Conservation (phyloP, 2,888 invertebrate species). For the Orgyia antiqua region DNA sequence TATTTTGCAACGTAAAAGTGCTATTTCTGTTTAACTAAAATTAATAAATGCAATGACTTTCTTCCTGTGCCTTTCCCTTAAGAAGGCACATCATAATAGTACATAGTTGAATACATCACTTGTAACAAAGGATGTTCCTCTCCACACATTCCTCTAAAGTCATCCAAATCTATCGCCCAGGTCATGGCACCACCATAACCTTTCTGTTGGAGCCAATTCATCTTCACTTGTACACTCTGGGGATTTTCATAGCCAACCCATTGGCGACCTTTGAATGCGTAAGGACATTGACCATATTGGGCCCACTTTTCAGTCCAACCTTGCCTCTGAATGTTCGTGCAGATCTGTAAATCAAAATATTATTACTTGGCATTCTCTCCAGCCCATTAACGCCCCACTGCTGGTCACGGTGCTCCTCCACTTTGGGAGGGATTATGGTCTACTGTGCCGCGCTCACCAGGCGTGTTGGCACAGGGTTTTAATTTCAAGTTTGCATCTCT, state of each 20-base stretch:
- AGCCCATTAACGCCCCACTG: too few relatives aligned
- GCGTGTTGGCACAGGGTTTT: too few relatives aligned
- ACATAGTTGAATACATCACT: constrained; percentile 85
- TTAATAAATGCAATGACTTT: too few relatives aligned
- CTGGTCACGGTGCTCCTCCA: too few relatives aligned
- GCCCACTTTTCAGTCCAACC: constrained; percentile 93
- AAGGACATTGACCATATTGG: constrained; percentile 88
- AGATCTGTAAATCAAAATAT: constrained; percentile 81
- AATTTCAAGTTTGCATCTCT: too few relatives aligned
- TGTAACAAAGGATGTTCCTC: constrained; percentile 85
- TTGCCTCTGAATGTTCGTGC: constrained; percentile 82
- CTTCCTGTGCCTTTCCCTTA: too few relatives aligned
- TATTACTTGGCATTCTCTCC: too few relatives aligned
- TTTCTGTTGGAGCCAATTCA: constrained; percentile 90
- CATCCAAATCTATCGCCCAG: constrained; percentile 96
- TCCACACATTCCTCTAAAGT: constrained; percentile 90
- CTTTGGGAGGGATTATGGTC: too few relatives aligned
- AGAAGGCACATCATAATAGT: constrained; percentile 82
- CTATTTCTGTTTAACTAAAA: too few relatives aligned
- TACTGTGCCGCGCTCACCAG: too few relatives aligned
- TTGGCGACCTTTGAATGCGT: constrained; percentile 90
- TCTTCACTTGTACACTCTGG: constrained; percentile 90
- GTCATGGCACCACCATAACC: constrained; percentile 92
- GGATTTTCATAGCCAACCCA: constrained; percentile 95
- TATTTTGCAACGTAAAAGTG: too few relatives aligned